A percentile compares a stretch with the other conserved stretches of the same genome.
Evolutionary conservation across 92 coral and sea anemone genomes (phyloP).

Genomic region (Pocillopora grandis): DNA sequence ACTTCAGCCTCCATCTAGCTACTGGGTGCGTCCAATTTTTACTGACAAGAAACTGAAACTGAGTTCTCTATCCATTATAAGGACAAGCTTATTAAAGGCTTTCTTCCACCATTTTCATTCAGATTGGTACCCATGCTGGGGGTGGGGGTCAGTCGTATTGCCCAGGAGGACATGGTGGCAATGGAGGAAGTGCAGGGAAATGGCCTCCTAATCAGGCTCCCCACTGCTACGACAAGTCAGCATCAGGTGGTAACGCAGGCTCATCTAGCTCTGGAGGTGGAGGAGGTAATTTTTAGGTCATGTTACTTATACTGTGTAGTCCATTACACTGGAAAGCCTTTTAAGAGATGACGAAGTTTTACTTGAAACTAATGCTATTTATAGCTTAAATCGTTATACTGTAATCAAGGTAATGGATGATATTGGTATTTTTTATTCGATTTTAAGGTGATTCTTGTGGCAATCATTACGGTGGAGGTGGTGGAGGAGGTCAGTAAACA

Average conservation of each 20-base stretch:
- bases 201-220: background rate
- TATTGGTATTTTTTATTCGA: background rate
- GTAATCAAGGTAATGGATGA: background rate
- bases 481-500: constrained; percentile 5
- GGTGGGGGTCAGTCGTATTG: constrained; percentile 43
- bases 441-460: constrained; percentile 9
- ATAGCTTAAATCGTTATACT: background rate
- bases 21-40: too few species aligned
- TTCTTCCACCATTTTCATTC: background rate
- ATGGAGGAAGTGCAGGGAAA: constrained; percentile 29
- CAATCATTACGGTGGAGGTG: background rate
- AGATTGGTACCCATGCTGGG: constrained; percentile 37
- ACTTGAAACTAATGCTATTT: background rate
- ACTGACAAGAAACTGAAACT: too few species aligned
- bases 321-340: too few species aligned
- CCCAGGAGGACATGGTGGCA: constrained; percentile 45
- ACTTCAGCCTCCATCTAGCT: too few species aligned
- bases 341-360: background rate
- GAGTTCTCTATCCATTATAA: too few species aligned
- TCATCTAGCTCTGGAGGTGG: constrained; percentile 24
- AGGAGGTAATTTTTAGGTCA: constrained; percentile 28
- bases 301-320: background rate
- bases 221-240: constrained; percentile 18
- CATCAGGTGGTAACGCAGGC: constrained; percentile 39
- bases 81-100: too few species aligned